Evolutionary conservation across 2,797 vertebrate species (phyloP).

Genomic region (Liasis olivaceus): DNA sequence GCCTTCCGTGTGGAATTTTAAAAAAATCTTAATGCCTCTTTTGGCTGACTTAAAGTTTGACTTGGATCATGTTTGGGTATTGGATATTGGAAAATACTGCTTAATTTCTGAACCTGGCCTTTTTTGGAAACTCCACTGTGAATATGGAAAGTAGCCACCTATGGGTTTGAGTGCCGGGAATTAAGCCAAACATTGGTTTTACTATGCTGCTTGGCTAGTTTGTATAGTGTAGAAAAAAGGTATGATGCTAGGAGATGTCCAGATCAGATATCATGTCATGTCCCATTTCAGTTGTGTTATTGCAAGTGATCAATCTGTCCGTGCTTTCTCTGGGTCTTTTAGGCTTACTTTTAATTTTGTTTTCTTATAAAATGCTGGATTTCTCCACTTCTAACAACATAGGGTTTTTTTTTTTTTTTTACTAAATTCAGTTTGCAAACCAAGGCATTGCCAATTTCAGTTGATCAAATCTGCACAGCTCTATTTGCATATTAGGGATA

Average conservation of each 20-base stretch:
- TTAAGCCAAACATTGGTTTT: background rate
- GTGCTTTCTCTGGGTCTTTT: background rate
- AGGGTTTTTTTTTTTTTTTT: too few relatives aligned
- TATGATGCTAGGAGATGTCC: background rate
- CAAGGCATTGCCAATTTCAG: background rate
- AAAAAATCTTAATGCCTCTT: background rate
- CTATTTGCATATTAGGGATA: background rate
- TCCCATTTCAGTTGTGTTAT: background rate
- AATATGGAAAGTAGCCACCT: background rate
- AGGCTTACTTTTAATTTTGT: background rate
- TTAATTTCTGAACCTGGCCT: background rate
- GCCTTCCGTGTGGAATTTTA: background rate
- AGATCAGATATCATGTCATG: background rate
- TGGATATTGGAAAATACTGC: background rate
- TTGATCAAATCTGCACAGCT: background rate
- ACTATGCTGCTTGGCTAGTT: background rate
- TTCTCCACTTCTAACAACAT: background rate
- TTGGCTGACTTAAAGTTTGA: conserved; percentile 5
- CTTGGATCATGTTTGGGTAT: background rate
- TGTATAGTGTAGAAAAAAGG: background rate
- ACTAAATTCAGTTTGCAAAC: background rate
- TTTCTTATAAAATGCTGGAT: background rate
- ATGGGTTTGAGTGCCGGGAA: background rate
- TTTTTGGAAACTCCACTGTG: background rate
- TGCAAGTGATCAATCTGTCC: background rate